Conservation (phyloP, 2,888 invertebrate genomes). For the Polydrusus tereticollis region DNA sequence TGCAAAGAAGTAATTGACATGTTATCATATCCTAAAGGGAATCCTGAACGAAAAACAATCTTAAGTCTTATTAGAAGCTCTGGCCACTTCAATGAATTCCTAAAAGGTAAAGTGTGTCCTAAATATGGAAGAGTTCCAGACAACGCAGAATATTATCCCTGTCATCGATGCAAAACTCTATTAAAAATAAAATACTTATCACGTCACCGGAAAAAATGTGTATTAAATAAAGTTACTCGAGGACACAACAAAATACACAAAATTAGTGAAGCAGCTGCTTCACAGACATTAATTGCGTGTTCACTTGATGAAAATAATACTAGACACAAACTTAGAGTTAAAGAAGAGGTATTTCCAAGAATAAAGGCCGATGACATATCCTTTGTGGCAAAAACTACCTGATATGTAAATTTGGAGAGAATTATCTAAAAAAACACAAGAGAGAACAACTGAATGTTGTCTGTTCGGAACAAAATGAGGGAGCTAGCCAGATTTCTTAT, state of each 20-base stretch:
- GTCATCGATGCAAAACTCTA: constrained; percentile 39
- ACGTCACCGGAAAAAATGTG: constrained; percentile 41
- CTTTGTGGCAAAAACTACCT: constrained; percentile 6
- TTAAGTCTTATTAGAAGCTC: too few relatives aligned
- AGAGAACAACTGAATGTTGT: constrained; percentile 35
- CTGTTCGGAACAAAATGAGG: neutral
- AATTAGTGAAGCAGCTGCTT: constrained; percentile 23
- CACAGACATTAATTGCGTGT: constrained; percentile 43
- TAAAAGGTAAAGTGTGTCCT: constrained; percentile 42
- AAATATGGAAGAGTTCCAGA: constrained; percentile 24
- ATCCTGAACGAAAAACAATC: too few relatives aligned
- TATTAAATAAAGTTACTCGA: constrained; percentile 5
- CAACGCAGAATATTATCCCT: constrained; percentile 40
- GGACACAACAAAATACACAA: neutral
- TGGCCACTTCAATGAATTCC: constrained; percentile 38
- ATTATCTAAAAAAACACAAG: neutral
- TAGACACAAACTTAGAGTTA: constrained; percentile 48
- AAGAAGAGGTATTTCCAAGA: constrained; percentile 47
- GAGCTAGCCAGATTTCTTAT: neutral
- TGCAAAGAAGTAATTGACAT: too few relatives aligned
- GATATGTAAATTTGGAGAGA: neutral
- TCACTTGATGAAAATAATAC: constrained; percentile 4
- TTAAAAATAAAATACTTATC: constrained; percentile 37
- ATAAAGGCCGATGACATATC: constrained; percentile 53
- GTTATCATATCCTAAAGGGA: too few relatives aligned